Evolutionary conservation across 2,797 vertebrate genomes (phyloP), one percentile per base, ranked within the genome.

Genomic region (Cheirogaleus major): DNA sequence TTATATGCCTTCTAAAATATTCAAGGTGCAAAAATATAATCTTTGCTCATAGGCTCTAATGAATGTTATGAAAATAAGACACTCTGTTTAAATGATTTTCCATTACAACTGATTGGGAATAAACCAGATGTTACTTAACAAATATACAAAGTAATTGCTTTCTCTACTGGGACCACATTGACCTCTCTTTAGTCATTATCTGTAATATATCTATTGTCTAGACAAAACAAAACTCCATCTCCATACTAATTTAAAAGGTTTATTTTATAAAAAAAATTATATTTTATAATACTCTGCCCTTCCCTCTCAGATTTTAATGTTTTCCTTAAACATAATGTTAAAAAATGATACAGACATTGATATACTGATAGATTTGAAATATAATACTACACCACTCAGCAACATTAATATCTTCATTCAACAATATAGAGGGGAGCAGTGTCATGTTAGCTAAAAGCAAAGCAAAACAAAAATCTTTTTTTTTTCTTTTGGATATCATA

Each of bases 111-210:
- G 45, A 92, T 55, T 41, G 59, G 20, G 27, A 87, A 45, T 95
- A 90, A 93, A 84, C 43, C 80, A 95, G 93, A 84, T 92, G 70
- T 92, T 95, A 84, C 35, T 55, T 90, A 87, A 67, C 30, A 96
- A 85, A 88, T 91, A 52, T 5, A 67, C n/a, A 67, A 67, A 87
- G 22, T 87, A 92, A 92, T 81, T 70, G 30, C 30, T 76, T 80
- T 89, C 7, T 83, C 52, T 55, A 11, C 25, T 92, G 45, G 63
- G 45, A 80, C 25, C 12, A 65, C 59, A 35, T 4, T 96, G 84
- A 93, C 75, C 38, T 80, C 43, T 43, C 57, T 84, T 87, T 59
- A 67, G 76, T 92, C 22, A 80, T 87, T 91, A 80, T 57, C 11
- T 96, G 4, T 70, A 89, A 83, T 81, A 41, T 63, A 45, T 61